Evolutionary conservation across 2,113 vertebrate species (phyloP).

Genomic region (Bos indicus): DNA sequence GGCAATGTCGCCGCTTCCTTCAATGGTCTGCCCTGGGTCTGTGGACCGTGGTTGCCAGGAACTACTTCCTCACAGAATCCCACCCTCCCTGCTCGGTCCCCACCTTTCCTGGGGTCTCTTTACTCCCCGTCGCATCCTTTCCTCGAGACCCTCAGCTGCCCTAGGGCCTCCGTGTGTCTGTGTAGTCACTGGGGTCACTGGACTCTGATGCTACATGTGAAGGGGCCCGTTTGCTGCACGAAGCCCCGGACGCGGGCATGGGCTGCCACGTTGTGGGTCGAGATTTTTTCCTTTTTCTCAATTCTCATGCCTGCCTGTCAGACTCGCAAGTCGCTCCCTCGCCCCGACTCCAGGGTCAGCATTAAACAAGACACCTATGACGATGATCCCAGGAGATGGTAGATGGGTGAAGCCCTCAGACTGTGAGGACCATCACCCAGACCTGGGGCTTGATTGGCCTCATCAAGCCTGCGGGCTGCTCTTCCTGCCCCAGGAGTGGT

Average conservation of each 20-base stretch:
- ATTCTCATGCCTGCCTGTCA: neutral
- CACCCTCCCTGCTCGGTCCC: rapidly evolving
- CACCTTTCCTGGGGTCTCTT: rapidly evolving
- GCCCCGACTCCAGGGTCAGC: rapidly evolving
- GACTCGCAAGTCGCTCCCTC: neutral
- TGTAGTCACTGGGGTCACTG: rapidly evolving
- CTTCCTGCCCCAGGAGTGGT: rapidly evolving
- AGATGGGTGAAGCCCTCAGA: neutral
- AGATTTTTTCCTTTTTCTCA: neutral
- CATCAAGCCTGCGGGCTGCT: neutral
- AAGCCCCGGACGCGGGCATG: rapidly evolving
- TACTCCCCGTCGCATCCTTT: rapidly evolving
- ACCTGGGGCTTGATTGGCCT: neutral
- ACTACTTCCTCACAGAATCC: rapidly evolving
- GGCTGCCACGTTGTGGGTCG: rapidly evolving
- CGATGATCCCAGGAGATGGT: neutral
- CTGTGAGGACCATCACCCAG: neutral
- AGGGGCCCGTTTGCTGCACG: neutral
- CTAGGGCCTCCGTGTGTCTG: rapidly evolving
- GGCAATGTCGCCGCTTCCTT: neutral
- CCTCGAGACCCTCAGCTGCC: rapidly evolving
- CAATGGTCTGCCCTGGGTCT: neutral
- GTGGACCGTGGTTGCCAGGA: rapidly evolving
- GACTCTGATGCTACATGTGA: rapidly evolving
- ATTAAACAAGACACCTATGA: neutral